Conservation (phyloP, 2,888 invertebrate genomes). For the Synanthedon vespiformis region DNA sequence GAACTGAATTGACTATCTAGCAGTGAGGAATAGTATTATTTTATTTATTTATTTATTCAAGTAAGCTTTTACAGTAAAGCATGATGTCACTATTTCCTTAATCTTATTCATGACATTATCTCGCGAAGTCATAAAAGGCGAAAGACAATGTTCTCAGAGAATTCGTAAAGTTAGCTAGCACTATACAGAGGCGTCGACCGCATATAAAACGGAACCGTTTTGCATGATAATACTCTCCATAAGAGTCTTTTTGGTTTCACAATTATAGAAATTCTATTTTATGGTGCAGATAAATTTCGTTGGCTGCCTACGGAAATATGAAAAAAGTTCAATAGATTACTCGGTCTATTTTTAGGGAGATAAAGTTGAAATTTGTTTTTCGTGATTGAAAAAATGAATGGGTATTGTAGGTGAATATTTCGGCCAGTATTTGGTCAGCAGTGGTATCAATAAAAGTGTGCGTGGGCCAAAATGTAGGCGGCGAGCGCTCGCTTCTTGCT, state of each 20-base stretch:
- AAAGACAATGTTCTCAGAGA: not conserved
- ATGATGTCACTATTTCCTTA: no score
- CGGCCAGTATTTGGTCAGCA: conserved; percentile 55
- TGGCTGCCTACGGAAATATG: not conserved
- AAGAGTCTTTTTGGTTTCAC: conserved; percentile 11
- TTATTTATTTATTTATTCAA: no score
- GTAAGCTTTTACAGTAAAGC: no score
- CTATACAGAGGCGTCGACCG: not conserved
- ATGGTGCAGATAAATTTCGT: conserved; percentile 3
- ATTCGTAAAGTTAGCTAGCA: not conserved
- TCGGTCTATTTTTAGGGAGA: not conserved
- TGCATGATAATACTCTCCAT: conserved; percentile 14
- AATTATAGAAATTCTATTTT: conserved; percentile 13
- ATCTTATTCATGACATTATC: no score
- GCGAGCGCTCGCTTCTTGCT: conserved; percentile 1
- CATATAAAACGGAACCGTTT: conserved; percentile 3
- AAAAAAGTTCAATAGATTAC: not conserved
- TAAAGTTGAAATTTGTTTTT: conserved; percentile 1
- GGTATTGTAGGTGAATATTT: conserved; percentile 42
- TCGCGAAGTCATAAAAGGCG: not conserved
- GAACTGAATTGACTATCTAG: no score
- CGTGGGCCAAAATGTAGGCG: conserved; percentile 34
- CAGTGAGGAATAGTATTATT: no score
- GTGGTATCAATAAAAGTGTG: conserved; percentile 20
- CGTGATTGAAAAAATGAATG: not conserved